Evolutionary conservation across 1,140 invertebrate genomes (phyloP).

Genomic region (Drosophila arizonae): DNA sequence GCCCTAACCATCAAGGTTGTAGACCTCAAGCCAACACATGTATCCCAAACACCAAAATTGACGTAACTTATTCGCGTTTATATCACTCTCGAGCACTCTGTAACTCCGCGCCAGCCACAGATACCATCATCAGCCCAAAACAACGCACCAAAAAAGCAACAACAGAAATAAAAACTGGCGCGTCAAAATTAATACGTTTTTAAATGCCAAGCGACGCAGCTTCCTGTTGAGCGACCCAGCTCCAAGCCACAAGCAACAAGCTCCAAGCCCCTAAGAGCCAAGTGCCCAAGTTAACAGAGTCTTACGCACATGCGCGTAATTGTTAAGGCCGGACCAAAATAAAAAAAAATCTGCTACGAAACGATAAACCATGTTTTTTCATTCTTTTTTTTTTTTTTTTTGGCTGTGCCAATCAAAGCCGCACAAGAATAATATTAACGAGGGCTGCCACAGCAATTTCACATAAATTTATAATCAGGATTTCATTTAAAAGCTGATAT

Average conservation of each 20-base stretch:
- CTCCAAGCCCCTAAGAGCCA: slow-evolving; percentile 15
- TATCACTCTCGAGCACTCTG: slow-evolving; percentile 54
- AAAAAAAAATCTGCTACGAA: not conserved
- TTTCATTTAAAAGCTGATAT: no score
- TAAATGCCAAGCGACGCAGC: slow-evolving; percentile 78
- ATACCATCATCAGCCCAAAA: slow-evolving; percentile 57
- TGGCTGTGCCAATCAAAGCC: slow-evolving; percentile 28
- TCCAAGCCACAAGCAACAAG: slow-evolving; percentile 14
- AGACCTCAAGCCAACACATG: slow-evolving; percentile 56
- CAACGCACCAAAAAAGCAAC: slow-evolving; percentile 32
- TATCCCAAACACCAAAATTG: slow-evolving; percentile 52
- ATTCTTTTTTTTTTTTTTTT: not conserved
- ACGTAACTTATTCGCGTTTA: slow-evolving; percentile 79
- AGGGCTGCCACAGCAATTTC: slow-evolving; percentile 14
- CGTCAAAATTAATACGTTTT: slow-evolving; percentile 81
- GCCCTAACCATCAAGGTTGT: slow-evolving; percentile 59
- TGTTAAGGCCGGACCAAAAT: slow-evolving; percentile 38
- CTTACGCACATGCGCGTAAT: slow-evolving; percentile 79
- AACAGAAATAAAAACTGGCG: slow-evolving; percentile 45
- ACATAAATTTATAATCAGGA: not conserved
- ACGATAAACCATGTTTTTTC: slow-evolving; percentile 40
- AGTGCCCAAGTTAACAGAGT: slow-evolving; percentile 49
- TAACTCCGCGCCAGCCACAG: slow-evolving; percentile 46
- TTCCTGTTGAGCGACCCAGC: slow-evolving; percentile 59
- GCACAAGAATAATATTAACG: slow-evolving; percentile 21